Evolutionary conservation across 2,888 invertebrate species (phyloP).

Genomic region (Sarcophaga rosellei): DNA sequence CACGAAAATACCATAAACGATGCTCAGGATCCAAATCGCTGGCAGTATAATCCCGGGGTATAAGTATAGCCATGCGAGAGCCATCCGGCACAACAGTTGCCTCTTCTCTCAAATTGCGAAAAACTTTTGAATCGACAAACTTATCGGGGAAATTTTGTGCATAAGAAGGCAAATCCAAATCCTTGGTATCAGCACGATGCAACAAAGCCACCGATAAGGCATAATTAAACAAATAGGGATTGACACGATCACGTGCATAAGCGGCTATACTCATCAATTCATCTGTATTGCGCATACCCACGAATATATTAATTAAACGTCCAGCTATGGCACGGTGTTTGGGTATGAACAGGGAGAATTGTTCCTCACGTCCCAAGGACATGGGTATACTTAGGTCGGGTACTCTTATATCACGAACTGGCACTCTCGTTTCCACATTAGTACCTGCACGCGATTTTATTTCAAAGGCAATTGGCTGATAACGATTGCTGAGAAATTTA

Average conservation of each 20-base stretch:
- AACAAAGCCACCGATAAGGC: slow-evolving; percentile 88
- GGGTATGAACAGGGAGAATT: slow-evolving; percentile 88
- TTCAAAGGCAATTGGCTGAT: slow-evolving; percentile 81
- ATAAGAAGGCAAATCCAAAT: slow-evolving; percentile 84
- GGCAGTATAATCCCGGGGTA: slow-evolving; percentile 88
- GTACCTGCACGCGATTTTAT: slow-evolving; percentile 84
- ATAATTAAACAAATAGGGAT: slow-evolving; percentile 91
- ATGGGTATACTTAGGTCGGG: slow-evolving; percentile 85
- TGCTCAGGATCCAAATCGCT: slow-evolving; percentile 89
- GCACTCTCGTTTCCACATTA: slow-evolving; percentile 82
- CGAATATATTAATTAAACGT: slow-evolving; percentile 86
- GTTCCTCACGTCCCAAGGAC: slow-evolving; percentile 84
- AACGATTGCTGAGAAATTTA: slow-evolving; percentile 84
- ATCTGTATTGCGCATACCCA: slow-evolving; percentile 87
- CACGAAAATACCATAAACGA: slow-evolving; percentile 83
- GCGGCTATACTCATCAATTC: slow-evolving; percentile 87
- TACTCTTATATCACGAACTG: slow-evolving; percentile 84
- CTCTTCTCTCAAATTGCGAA: slow-evolving; percentile 83
- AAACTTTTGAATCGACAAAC: slow-evolving; percentile 85
- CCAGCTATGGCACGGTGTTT: slow-evolving; percentile 86
- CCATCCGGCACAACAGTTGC: slow-evolving; percentile 84
- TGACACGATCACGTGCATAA: slow-evolving; percentile 87
- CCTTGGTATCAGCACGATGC: slow-evolving; percentile 85
- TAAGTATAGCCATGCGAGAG: slow-evolving; percentile 84
- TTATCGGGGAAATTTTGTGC: slow-evolving; percentile 86